These are phyloP conservation scores for Malacoraja senta DNA, from an alignment of 2,797 vertebrate species.

Conservation along the genomic window DNA sequence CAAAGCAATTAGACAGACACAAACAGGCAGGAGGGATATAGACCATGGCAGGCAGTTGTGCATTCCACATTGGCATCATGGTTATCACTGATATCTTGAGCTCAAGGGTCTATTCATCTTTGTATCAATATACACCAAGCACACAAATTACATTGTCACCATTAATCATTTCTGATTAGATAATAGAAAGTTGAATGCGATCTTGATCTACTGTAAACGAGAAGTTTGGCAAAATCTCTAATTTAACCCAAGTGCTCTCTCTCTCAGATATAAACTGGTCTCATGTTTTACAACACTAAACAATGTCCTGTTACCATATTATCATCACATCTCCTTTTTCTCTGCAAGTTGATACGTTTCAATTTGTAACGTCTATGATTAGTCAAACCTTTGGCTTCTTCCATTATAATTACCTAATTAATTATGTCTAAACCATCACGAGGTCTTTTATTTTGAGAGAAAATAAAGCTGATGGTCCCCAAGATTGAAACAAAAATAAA, in stretches of 20 bases:
- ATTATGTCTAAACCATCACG: background rate
- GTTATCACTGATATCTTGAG: no score
- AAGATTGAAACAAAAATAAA: background rate
- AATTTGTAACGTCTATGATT: background rate
- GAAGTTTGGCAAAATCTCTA: background rate
- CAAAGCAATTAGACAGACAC: no score
- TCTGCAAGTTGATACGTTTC: background rate
- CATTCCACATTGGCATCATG: no score
- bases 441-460: background rate
- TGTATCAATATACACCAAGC: background rate
- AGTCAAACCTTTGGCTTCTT: background rate
- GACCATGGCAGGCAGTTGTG: no score
- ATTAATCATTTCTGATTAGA: background rate
- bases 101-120: no score
- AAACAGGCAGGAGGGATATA: no score
- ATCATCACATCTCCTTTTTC: background rate
- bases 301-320: background rate
- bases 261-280: background rate
- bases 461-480: background rate
- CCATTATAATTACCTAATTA: constrained; percentile 6
- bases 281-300: background rate
- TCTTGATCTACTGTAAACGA: background rate
- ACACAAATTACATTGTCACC: background rate
- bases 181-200: background rate
- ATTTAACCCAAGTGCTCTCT: background rate